Base-by-base conservation (phyloP, 2,888 invertebrate genomes). In the Cryptops parisi region DNA sequence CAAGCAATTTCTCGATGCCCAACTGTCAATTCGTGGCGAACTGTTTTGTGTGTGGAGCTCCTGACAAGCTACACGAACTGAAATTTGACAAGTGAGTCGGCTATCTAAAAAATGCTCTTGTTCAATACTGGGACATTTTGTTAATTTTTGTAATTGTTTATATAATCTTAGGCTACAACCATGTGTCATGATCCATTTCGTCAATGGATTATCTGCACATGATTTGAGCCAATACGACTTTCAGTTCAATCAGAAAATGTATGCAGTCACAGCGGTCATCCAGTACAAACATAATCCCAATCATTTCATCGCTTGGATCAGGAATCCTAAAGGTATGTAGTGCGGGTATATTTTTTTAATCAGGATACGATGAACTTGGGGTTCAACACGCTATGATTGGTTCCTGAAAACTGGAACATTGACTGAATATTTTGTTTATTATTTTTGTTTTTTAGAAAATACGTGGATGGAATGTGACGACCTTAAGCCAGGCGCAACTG, bases 231-330 rank as follows among this genome's bases (percentile, higher is more conserved):
- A 23, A 12, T 47, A 47, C 17, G 47, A 47, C 3, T 47, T 47
- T n/a, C 15, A 23, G 25, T 47, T 47, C n/a, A 24, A 47, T 6
- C 19, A 19, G 26, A 25, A 25, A 6, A 9, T n/a, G 25, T 47
- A 47, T n/a, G 26, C 24, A 24, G 47, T 47, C 2, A 47, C 47
- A 26, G 9, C n/a, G 3, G 47, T 47, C 9, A 24, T 47, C 19
- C 47, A 47, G n/a, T 47, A 47, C 19, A 47, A 24, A 24, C 24
- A 47, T 25, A 47, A 47, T 47, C 47, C 47, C 25, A 47, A 47
- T 24, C 47, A 47, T 47, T 47, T 47, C n/a, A 24, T 24, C 19
- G 47, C 26, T 2, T 47, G 47, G 47, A 47, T 47, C n/a, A 24
- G 26, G 2, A 24, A 47, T 25, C 15, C 26, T 12, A 47, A 23